Conservation (phyloP, 2,113 vertebrate species). For the Laticauda colubrina region DNA sequence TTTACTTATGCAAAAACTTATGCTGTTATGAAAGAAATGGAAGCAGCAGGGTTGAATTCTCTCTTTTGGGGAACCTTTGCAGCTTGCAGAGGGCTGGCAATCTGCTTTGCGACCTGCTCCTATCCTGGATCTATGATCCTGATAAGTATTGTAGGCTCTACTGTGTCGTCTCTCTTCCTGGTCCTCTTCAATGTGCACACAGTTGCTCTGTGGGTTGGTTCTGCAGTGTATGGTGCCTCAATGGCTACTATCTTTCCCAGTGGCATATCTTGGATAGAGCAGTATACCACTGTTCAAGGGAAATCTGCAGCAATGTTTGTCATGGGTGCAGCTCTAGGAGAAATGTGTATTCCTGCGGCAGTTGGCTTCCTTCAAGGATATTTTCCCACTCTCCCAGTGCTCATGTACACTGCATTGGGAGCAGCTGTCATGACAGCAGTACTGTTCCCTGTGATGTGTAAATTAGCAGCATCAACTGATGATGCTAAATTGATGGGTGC, state of each 20-base stretch:
- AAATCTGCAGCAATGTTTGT: slow-evolving; percentile 80
- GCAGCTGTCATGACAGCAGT: slow-evolving; percentile 74
- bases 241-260: slow-evolving; percentile 92
- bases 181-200: slow-evolving; percentile 70
- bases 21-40: slow-evolving; percentile 63
- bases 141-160: slow-evolving; percentile 77
- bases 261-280: slow-evolving; percentile 91
- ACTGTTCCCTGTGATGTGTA: slow-evolving; percentile 89
- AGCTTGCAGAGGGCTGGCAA: slow-evolving; percentile 76
- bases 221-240: slow-evolving; percentile 80
- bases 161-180: slow-evolving; percentile 73
- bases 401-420: slow-evolving; percentile 78
- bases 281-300: slow-evolving; percentile 84
- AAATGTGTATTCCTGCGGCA: slow-evolving; percentile 85
- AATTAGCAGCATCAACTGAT: slow-evolving; percentile 70
- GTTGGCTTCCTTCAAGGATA: slow-evolving; percentile 79
- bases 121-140: slow-evolving; percentile 86
- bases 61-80: slow-evolving; percentile 90
- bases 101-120: slow-evolving; percentile 81
- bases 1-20: slow-evolving; percentile 81
- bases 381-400: slow-evolving; percentile 69
- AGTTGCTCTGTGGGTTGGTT: slow-evolving; percentile 78
- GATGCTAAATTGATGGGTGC: slow-evolving; percentile 31
- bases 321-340: slow-evolving; percentile 83
- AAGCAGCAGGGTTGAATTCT: slow-evolving; percentile 85